Evolutionary conservation across 1,140 invertebrate species (phyloP).

Genomic region (Drosophila hydei): DNA sequence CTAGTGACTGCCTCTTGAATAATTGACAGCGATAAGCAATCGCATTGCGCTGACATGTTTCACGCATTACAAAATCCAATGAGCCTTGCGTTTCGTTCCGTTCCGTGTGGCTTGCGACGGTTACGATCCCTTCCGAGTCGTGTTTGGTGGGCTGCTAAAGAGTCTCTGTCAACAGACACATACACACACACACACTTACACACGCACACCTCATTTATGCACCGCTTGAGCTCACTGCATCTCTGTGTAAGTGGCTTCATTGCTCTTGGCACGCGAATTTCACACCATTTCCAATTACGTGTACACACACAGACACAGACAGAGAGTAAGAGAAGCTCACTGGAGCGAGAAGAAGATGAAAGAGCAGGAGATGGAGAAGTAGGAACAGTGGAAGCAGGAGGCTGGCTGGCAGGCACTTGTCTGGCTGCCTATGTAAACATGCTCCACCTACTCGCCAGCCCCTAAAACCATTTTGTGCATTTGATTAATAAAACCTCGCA

Average conservation of each 20-base stretch:
- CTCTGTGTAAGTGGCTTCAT: slow-evolving; percentile 20
- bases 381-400: slow-evolving; percentile 3
- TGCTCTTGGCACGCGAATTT: slow-evolving; percentile 73
- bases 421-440: slow-evolving; percentile 72
- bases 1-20: slow-evolving; percentile 58
- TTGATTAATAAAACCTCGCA: slow-evolving; percentile 83
- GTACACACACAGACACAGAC: background rate
- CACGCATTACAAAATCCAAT: slow-evolving; percentile 74
- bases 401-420: slow-evolving; percentile 52
- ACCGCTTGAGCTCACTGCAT: background rate
- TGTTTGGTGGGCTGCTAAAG: slow-evolving; percentile 36
- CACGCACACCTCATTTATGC: background rate
- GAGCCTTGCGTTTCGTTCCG: slow-evolving; percentile 30
- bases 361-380: slow-evolving; percentile 9
- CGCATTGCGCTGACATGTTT: slow-evolving; percentile 81
- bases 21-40: slow-evolving; percentile 80
- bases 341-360: slow-evolving; percentile 17
- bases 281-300: slow-evolving; percentile 79
- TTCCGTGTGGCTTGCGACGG: slow-evolving; percentile 8
- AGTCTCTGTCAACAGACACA: slow-evolving; percentile 12
- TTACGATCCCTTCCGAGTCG: slow-evolving; percentile 26
- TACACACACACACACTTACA: slow-evolving; percentile 5
- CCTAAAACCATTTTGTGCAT: slow-evolving; percentile 81
- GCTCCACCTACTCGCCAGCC: slow-evolving; percentile 78
- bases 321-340: background rate